These are phyloP conservation scores for Epinephelus fuscoguttatus DNA, from an alignment of 2,113 vertebrate genomes.

Conservation along the genomic window DNA sequence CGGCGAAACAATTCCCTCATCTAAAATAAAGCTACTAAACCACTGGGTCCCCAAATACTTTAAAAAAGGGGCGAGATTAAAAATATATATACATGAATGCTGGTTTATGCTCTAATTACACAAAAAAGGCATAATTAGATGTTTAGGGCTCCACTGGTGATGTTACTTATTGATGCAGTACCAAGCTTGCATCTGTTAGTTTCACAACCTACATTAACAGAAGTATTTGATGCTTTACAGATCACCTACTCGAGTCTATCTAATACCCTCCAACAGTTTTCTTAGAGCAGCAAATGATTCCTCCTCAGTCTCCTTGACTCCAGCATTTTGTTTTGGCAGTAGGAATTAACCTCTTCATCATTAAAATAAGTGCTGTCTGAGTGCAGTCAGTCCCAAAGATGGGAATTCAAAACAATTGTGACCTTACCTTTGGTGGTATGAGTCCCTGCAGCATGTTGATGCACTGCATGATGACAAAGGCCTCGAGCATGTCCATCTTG, in stretches of 20 bases:
- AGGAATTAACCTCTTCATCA: not conserved
- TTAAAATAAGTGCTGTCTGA: not conserved
- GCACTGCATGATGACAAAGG: constrained; percentile 93
- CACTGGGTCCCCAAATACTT: not conserved
- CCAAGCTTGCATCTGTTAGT: not conserved
- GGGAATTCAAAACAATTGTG: not conserved
- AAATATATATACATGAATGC: not conserved
- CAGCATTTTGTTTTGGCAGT: not conserved
- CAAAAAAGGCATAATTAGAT: not conserved
- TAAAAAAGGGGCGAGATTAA: not conserved
- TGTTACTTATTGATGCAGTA: not conserved
- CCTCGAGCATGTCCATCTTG: constrained; percentile 93
- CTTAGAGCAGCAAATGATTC: not conserved
- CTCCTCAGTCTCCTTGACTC: not conserved
- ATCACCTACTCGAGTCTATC: not conserved
- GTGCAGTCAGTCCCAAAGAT: not conserved
- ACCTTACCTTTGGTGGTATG: constrained; percentile 89
- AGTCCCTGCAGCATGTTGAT: constrained; percentile 95
- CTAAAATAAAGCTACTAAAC: not conserved
- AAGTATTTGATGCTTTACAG: not conserved
- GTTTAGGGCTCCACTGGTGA: not conserved
- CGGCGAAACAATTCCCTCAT: not conserved
- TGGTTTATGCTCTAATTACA: not conserved
- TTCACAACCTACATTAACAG: not conserved
- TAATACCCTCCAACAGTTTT: not conserved